These are phyloP conservation scores for Bombus consobrinus DNA, from an alignment of 1,140 invertebrate genomes.

Conservation along the genomic window DNA sequence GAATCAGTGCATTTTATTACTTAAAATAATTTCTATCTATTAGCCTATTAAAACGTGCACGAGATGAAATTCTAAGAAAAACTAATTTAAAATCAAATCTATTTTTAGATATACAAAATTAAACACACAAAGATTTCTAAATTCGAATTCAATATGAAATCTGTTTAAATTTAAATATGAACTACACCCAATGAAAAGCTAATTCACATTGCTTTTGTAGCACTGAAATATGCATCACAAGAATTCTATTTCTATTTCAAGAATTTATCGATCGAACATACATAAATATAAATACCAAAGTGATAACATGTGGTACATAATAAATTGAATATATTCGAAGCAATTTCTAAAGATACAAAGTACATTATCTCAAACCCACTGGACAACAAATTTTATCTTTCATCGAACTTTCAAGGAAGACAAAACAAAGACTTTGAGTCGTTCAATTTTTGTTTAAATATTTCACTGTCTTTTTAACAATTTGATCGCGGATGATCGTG, in stretches of 20 bases:
- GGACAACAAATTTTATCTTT: too few species aligned
- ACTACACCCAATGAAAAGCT: too few species aligned
- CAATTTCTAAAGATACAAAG: background rate
- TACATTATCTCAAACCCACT: background rate
- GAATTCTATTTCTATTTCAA: background rate
- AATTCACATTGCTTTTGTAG: background rate
- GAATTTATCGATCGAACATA: background rate
- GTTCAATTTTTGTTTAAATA: too few species aligned
- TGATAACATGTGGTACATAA: background rate
- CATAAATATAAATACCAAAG: background rate
- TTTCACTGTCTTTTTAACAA: too few species aligned
- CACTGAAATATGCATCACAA: background rate
- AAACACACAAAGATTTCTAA: background rate
- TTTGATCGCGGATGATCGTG: too few species aligned
- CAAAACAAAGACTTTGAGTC: too few species aligned
- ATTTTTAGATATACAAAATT: background rate
- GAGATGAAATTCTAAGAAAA: too few species aligned
- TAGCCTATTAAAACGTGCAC: too few species aligned
- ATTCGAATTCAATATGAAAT: background rate
- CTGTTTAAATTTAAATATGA: too few species aligned
- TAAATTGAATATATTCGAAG: background rate
- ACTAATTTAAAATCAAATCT: background rate
- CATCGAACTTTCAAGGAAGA: background rate
- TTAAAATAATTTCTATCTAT: too few species aligned
- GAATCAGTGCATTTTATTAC: too few species aligned